Evolutionary conservation across 2,888 invertebrate species (phyloP).

Genomic region (Herminia tarsipennalis): DNA sequence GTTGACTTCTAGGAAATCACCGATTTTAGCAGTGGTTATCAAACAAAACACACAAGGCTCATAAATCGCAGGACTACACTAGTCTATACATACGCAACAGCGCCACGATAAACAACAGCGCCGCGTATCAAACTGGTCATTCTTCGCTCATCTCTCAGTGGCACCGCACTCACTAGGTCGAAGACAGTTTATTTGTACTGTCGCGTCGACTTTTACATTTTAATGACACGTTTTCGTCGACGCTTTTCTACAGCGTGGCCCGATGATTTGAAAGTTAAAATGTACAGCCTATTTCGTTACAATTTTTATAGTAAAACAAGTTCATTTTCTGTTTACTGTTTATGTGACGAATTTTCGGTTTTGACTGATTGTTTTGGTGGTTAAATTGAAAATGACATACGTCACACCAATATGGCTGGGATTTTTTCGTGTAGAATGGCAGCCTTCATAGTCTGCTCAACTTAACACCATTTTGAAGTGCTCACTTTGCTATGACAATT

Average conservation of each 20-base stretch:
- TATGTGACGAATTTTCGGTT: background rate
- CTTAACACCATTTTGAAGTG: too few species aligned
- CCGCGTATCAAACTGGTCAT: background rate
- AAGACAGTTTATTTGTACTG: conserved; percentile 63
- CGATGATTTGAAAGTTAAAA: conserved; percentile 38
- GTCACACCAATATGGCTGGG: too few species aligned
- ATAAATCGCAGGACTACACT: too few species aligned
- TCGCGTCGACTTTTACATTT: conserved; percentile 67
- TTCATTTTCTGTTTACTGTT: background rate
- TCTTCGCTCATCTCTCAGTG: conserved; percentile 18
- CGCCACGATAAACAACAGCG: background rate
- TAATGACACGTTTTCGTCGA: conserved; percentile 57
- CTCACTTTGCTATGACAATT: too few species aligned
- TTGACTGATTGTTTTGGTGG: background rate
- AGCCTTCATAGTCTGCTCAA: too few species aligned
- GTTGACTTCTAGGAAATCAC: too few species aligned
- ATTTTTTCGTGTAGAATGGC: too few species aligned
- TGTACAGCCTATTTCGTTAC: conserved; percentile 9
- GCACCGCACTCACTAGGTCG: conserved; percentile 10
- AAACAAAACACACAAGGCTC: too few species aligned
- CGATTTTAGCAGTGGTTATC: too few species aligned
- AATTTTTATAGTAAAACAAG: conserved; percentile 1
- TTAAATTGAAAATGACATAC: too few species aligned
- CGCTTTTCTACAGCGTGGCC: conserved; percentile 38
- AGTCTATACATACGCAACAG: background rate